Percentiles rank a stretch among this genome's conserved stretches.
phyloP scores from a whole-genome alignment of 1,140 invertebrate species.

The Musca domestica region DNA sequence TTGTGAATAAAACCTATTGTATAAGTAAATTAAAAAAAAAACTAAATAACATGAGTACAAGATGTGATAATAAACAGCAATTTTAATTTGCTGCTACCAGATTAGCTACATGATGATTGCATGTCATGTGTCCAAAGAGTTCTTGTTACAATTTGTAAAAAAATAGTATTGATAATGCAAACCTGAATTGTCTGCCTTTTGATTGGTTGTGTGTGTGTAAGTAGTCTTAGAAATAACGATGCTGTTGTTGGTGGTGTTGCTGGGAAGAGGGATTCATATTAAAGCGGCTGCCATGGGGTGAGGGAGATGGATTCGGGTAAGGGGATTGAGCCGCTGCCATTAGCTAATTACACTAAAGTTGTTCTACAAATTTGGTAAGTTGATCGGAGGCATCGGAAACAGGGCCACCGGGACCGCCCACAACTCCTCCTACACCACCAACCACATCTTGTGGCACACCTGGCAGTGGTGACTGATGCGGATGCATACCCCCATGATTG shows the following conservation, averaged over 20 bases:
- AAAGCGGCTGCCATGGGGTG: conserved; percentile 8
- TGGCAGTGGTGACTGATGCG: conserved; percentile 52
- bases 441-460: conserved; percentile 52
- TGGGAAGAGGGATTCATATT: background rate
- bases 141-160: no score
- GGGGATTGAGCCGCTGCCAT: conserved; percentile 20
- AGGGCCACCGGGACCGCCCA: conserved; percentile 54
- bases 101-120: no score
- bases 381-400: conserved; percentile 87
- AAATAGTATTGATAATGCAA: no score
- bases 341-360: conserved; percentile 61
- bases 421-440: conserved; percentile 54
- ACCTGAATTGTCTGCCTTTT: no score
- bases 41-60: no score
- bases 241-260: conserved; percentile 12
- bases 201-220: conserved; percentile 3
- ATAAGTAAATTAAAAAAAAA: no score
- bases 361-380: conserved; percentile 89
- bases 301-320: background rate
- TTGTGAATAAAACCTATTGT: conserved; percentile 6
- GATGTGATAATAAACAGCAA: no score
- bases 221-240: conserved; percentile 11
- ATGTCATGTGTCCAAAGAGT: no score
- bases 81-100: no score
- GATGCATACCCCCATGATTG: conserved; percentile 54